Evolutionary conservation across 2,888 invertebrate genomes (phyloP).

Genomic region (Phengaris alcon): DNA sequence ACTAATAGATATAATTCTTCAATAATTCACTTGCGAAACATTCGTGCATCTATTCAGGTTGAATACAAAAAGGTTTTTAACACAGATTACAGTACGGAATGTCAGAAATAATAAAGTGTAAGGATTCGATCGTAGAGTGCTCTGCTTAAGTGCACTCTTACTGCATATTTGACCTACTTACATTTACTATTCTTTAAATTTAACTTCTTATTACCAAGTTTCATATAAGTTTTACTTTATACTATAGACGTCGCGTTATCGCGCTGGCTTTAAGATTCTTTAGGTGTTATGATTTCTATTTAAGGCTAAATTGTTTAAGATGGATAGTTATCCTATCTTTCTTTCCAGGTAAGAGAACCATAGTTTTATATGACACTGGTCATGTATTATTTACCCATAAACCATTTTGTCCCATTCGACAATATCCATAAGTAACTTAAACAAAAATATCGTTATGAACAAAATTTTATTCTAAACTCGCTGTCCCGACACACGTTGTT

Average conservation of each 20-base stretch:
- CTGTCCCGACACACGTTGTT: too few relatives aligned
- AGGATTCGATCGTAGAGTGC: slow-evolving; percentile 20
- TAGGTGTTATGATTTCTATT: too few relatives aligned
- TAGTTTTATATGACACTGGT: too few relatives aligned
- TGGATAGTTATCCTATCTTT: too few relatives aligned
- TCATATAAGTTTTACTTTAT: neutral
- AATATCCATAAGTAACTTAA: too few relatives aligned
- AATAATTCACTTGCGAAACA: neutral
- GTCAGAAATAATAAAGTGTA: slow-evolving; percentile 12
- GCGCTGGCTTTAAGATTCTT: neutral
- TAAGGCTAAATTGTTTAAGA: too few relatives aligned
- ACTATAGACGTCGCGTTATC: neutral
- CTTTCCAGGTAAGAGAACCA: too few relatives aligned
- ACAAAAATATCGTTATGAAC: neutral
- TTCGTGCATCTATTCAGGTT: neutral
- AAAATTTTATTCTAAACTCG: neutral
- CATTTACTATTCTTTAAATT: neutral
- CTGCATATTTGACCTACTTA: slow-evolving; percentile 15
- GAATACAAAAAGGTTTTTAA: slow-evolving; percentile 4
- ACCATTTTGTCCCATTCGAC: too few relatives aligned
- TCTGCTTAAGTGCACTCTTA: neutral
- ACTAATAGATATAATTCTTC: neutral
- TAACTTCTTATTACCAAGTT: neutral
- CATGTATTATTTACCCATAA: too few relatives aligned
- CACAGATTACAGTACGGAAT: neutral